Percentiles rank a stretch among this genome's conserved stretches.
Conservation (phyloP, 2,888 invertebrate genomes). For the Ceratothoa steindachneri region DNA sequence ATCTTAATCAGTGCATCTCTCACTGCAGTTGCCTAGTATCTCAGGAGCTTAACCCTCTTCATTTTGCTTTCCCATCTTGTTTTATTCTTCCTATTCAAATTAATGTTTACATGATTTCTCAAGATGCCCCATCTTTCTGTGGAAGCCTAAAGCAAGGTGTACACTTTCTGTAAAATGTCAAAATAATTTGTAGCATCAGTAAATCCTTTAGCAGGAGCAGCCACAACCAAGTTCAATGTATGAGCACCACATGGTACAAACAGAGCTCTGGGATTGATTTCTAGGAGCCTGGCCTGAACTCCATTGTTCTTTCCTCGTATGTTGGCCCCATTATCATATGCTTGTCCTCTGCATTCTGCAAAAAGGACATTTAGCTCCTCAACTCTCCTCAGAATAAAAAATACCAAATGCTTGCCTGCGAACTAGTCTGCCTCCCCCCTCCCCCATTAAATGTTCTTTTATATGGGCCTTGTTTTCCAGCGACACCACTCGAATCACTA, state of each 20-base stretch:
- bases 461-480: not conserved
- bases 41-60: slow-evolving; percentile 25
- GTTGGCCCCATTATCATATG: slow-evolving; percentile 49
- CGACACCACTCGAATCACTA: not conserved
- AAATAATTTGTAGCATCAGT: slow-evolving; percentile 23
- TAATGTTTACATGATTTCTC: slow-evolving; percentile 18
- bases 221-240: slow-evolving; percentile 25
- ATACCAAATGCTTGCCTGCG: slow-evolving; percentile 10
- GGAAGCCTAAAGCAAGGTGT: slow-evolving; percentile 21
- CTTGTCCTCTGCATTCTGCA: slow-evolving; percentile 51
- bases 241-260: slow-evolving; percentile 25
- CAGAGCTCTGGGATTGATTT: slow-evolving; percentile 42
- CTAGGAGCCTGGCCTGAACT: slow-evolving; percentile 51
- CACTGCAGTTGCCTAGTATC: slow-evolving; percentile 25
- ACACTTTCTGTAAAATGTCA: slow-evolving; percentile 29
- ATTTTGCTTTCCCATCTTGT: slow-evolving; percentile 34
- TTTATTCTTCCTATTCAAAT: slow-evolving; percentile 13
- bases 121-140: slow-evolving; percentile 27
- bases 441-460: not conserved
- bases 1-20: not conserved
- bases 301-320: slow-evolving; percentile 51
- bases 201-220: slow-evolving; percentile 20
- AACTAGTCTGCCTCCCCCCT: not conserved
- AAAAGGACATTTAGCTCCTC: slow-evolving; percentile 49
- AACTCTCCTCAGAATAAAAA: slow-evolving; percentile 15